Percentiles rank a stretch among this genome's conserved stretches.
These are phyloP conservation scores for Neria commutata DNA, from an alignment of 2,888 invertebrate species.

Conservation along the genomic window DNA sequence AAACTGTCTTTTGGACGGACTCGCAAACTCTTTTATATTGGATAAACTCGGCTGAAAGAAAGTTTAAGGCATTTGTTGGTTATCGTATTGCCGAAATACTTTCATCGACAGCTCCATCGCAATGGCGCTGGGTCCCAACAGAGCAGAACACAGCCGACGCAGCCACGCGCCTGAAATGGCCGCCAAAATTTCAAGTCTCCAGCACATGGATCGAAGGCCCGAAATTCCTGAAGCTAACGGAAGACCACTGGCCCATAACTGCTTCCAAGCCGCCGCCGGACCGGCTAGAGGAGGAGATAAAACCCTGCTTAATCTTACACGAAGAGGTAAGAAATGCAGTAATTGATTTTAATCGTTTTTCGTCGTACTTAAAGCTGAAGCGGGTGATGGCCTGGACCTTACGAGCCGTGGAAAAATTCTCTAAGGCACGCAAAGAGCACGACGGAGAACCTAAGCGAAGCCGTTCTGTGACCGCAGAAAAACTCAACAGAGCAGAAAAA, in stretches of 20 bases:
- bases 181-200: not conserved
- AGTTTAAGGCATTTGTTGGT: conserved; percentile 35
- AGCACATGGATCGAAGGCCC: not conserved
- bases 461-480: not conserved
- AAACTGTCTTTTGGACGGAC: conserved; percentile 23
- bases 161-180: not conserved
- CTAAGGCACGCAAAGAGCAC: too few species aligned
- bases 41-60: conserved; percentile 16
- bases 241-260: not conserved
- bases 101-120: not conserved
- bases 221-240: not conserved
- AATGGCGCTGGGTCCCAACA: conserved; percentile 22
- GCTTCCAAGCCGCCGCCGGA: not conserved
- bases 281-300: not conserved
- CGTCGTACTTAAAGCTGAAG: too few species aligned
- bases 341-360: too few species aligned
- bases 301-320: not conserved
- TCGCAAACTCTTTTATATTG: conserved; percentile 15
- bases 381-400: too few species aligned
- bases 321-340: not conserved
- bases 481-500: not conserved
- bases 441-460: too few species aligned
- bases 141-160: conserved; percentile 21
- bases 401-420: too few species aligned
- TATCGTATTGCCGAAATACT: conserved; percentile 24